phyloP scores from a whole-genome alignment of 1,140 invertebrate species.

The Sitophilus oryzae region DNA sequence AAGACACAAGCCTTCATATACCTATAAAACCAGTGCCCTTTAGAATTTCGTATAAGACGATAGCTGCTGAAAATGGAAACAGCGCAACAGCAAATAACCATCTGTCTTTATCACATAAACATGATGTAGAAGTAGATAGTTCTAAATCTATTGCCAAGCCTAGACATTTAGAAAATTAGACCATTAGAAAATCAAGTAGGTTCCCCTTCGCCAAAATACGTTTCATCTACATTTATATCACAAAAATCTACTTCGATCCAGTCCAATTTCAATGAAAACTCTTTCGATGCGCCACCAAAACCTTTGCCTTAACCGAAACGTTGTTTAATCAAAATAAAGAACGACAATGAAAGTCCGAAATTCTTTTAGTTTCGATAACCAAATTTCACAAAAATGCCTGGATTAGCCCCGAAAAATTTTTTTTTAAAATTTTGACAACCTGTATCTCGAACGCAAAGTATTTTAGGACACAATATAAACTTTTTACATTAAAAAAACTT shows the following conservation, averaged over 20 bases:
- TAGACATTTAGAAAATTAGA: not conserved
- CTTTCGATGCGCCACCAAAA: slow-evolving; percentile 21
- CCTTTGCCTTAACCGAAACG: slow-evolving; percentile 15
- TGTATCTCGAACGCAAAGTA: too few species aligned
- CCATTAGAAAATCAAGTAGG: slow-evolving; percentile 2
- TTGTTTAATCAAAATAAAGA: too few species aligned
- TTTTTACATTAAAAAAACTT: too few species aligned
- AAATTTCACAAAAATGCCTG: too few species aligned
- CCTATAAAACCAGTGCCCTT: slow-evolving; percentile 14
- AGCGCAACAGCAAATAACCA: not conserved
- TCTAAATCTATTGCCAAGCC: slow-evolving; percentile 1
- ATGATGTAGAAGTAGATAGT: not conserved
- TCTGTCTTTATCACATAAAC: not conserved
- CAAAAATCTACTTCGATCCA: not conserved
- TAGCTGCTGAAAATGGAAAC: not conserved
- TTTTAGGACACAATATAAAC: too few species aligned
- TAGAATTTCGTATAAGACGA: slow-evolving; percentile 8
- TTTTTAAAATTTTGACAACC: too few species aligned
- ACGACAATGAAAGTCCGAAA: too few species aligned
- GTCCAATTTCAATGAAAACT: slow-evolving; percentile 10
- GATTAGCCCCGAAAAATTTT: too few species aligned
- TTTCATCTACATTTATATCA: not conserved
- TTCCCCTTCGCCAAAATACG: not conserved
- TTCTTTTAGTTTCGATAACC: too few species aligned
- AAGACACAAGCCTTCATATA: slow-evolving; percentile 21